Evolutionary conservation across 2,797 vertebrate species (phyloP).

Genomic region (Bovichtus diacanthus): DNA sequence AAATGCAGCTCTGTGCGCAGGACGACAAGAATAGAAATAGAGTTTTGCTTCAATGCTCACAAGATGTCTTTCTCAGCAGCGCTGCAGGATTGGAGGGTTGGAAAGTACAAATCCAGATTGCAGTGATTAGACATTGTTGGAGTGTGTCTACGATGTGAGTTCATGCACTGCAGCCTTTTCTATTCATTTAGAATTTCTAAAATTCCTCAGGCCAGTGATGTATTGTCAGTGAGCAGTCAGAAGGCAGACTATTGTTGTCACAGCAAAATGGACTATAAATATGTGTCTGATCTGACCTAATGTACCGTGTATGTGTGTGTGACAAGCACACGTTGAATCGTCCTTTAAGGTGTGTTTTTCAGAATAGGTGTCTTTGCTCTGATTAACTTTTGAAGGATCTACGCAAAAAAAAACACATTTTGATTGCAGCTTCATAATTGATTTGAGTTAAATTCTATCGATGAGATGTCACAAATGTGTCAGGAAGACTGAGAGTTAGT

Average conservation of each 20-base stretch:
- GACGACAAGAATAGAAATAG: constrained; percentile 60
- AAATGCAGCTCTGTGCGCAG: constrained; percentile 38
- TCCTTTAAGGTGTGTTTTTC: constrained; percentile 26
- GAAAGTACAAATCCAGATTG: constrained; percentile 52
- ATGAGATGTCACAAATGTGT: background rate
- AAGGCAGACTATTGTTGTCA: constrained; percentile 22
- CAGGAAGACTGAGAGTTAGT: background rate
- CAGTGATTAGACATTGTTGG: constrained; percentile 49
- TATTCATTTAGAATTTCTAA: constrained; percentile 30
- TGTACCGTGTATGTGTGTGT: background rate
- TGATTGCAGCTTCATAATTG: background rate
- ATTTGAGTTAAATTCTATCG: background rate
- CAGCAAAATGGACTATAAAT: constrained; percentile 38
- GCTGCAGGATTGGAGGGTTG: constrained; percentile 24
- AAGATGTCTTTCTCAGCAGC: constrained; percentile 58
- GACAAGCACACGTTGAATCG: constrained; percentile 31
- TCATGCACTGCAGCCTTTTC: constrained; percentile 28
- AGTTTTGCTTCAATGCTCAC: constrained; percentile 57
- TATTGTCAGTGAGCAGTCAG: constrained; percentile 34
- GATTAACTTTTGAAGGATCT: constrained; percentile 12
- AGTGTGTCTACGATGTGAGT: constrained; percentile 16
- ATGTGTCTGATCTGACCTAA: constrained; percentile 25
- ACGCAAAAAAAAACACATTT: background rate
- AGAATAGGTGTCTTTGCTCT: background rate
- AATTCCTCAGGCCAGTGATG: constrained; percentile 24